Evolutionary conservation across 2,797 vertebrate genomes (phyloP).

Genomic region (Pachyuromys duprasi): DNA sequence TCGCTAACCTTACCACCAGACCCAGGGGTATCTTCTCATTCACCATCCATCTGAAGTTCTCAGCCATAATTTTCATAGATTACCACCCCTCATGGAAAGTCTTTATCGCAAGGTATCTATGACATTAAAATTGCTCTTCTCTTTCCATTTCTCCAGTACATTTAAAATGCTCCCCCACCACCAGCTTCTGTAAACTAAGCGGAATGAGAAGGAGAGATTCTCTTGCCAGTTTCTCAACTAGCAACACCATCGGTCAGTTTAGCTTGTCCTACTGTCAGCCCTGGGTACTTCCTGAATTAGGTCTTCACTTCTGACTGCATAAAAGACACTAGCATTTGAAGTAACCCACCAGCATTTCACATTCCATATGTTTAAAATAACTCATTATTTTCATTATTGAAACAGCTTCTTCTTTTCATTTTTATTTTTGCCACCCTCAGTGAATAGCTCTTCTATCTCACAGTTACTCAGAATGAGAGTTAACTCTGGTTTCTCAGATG

Average conservation of each 20-base stretch:
- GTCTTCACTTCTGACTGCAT: background rate
- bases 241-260: background rate
- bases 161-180: background rate
- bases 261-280: background rate
- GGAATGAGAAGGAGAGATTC: background rate
- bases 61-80: background rate
- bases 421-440: background rate
- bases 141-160: background rate
- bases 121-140: background rate
- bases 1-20: slow-evolving; percentile 13
- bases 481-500: background rate
- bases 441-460: background rate
- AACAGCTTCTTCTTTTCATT: background rate
- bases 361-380: slow-evolving; percentile 29
- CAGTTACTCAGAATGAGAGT: background rate
- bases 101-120: background rate
- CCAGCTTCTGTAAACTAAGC: background rate
- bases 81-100: background rate
- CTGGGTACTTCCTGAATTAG: background rate
- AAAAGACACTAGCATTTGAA: background rate
- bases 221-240: background rate
- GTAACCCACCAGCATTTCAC: background rate
- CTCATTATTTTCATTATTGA: slow-evolving; percentile 5
- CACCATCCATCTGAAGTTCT: background rate
- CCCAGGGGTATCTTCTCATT: background rate